A percentile compares a stretch with the other conserved stretches of the same genome.
These are phyloP conservation scores for Tipula vernalis DNA, from an alignment of 2,888 invertebrate genomes.

Conservation along the genomic window DNA sequence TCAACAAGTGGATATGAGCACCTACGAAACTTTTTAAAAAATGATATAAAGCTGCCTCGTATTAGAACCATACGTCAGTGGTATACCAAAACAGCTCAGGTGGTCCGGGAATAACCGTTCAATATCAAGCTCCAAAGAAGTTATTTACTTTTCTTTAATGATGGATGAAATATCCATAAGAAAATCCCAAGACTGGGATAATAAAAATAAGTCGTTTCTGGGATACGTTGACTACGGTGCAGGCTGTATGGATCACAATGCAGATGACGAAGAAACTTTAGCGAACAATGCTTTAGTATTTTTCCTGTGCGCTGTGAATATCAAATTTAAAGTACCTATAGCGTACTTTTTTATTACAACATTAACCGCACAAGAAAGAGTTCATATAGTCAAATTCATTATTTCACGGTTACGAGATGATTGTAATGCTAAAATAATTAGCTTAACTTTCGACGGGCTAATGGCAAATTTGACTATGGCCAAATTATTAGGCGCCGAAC, in stretches of 20 bases:
- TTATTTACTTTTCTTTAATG: background rate
- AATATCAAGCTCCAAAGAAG: background rate
- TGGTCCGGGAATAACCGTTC: background rate
- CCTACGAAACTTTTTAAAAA: too few relatives aligned
- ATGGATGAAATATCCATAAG: too few relatives aligned
- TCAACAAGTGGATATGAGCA: too few relatives aligned
- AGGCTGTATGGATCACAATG: background rate
- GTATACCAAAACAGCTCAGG: background rate
- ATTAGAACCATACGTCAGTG: background rate
- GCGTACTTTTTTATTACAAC: too few relatives aligned
- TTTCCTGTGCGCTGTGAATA: background rate
- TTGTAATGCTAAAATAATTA: background rate
- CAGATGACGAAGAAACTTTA: background rate
- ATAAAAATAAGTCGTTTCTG: background rate
- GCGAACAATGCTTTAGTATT: background rate
- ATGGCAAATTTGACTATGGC: background rate
- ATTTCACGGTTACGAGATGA: background rate
- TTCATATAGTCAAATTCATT: too few relatives aligned
- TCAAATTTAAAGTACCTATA: too few relatives aligned
- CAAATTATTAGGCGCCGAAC: too few relatives aligned
- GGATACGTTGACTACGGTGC: background rate
- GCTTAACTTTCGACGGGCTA: background rate
- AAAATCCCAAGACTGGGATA: too few relatives aligned
- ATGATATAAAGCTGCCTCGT: too few relatives aligned
- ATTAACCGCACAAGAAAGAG: too few relatives aligned